Evolutionary conservation across 2,113 vertebrate genomes (phyloP).

Genomic region (Aptenodytes forsteri): DNA sequence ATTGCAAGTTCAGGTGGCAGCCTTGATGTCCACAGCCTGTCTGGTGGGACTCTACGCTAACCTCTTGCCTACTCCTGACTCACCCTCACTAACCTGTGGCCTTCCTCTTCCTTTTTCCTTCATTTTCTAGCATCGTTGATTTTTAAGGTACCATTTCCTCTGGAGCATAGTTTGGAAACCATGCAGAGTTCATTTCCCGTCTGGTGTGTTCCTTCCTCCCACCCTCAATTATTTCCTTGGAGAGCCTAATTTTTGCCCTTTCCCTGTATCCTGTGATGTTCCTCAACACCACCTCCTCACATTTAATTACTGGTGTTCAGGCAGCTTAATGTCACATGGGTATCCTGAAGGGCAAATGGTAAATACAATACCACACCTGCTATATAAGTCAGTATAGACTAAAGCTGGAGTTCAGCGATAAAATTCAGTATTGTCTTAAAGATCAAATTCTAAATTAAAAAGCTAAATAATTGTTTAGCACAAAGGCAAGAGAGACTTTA

Average conservation of each 20-base stretch:
- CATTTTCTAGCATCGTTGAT: not conserved
- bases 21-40: not conserved
- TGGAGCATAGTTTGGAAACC: not conserved
- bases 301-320: not conserved
- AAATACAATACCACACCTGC: not conserved
- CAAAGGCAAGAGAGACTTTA: not conserved
- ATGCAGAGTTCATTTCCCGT: not conserved
- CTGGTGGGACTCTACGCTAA: not conserved
- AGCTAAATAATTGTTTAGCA: not conserved
- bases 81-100: too few relatives aligned
- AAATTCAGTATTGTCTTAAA: not conserved
- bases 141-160: not conserved
- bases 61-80: not conserved
- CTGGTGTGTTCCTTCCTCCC: not conserved
- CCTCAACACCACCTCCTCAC: not conserved
- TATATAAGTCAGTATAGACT: not conserved
- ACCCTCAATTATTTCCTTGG: not conserved
- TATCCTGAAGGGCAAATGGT: not conserved
- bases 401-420: not conserved
- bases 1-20: not conserved
- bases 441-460: not conserved
- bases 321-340: not conserved
- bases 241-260: not conserved
- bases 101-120: not conserved
- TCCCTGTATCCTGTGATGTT: not conserved